Evolutionary conservation across 1,140 invertebrate species (phyloP).

Genomic region (Drosophila truncata): DNA sequence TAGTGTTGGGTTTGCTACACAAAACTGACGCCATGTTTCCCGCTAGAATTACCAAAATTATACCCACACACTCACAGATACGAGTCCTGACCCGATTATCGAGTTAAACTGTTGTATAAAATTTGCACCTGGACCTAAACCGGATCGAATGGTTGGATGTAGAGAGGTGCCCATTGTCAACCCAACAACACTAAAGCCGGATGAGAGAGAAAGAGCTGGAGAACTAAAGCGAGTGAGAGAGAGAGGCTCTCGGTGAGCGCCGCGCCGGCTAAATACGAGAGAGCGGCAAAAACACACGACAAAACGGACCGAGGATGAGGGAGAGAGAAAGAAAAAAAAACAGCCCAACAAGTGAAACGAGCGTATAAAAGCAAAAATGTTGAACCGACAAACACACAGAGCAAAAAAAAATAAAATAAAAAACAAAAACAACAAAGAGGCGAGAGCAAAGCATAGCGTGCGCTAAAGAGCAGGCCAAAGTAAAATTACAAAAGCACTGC

Average conservation of each 20-base stretch:
- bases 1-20: slow-evolving; percentile 19
- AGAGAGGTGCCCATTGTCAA: slow-evolving; percentile 78
- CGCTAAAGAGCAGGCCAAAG: slow-evolving; percentile 72
- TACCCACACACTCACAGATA: slow-evolving; percentile 42
- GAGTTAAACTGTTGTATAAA: slow-evolving; percentile 81
- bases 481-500: slow-evolving; percentile 77
- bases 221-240: slow-evolving; percentile 1
- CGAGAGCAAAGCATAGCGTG: slow-evolving; percentile 66
- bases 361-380: slow-evolving; percentile 51
- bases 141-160: slow-evolving; percentile 60
- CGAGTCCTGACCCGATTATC: slow-evolving; percentile 81
- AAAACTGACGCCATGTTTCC: slow-evolving; percentile 73
- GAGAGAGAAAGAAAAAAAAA: slow-evolving; percentile 64
- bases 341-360: slow-evolving; percentile 79
- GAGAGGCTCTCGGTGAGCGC: slow-evolving; percentile 21
- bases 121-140: slow-evolving; percentile 83
- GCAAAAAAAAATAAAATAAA: slow-evolving; percentile 48
- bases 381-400: slow-evolving; percentile 29
- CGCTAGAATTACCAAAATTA: slow-evolving; percentile 70
- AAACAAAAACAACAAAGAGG: slow-evolving; percentile 68
- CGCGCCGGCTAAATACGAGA: slow-evolving; percentile 54
- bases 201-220: slow-evolving; percentile 24
- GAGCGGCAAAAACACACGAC: slow-evolving; percentile 30
- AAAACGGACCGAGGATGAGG: slow-evolving; percentile 15
- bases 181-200: slow-evolving; percentile 34